A percentile compares a stretch with the other conserved stretches of the same genome.
Evolutionary conservation across 2,888 invertebrate species (phyloP).

Genomic region (Papilio demoleus): DNA sequence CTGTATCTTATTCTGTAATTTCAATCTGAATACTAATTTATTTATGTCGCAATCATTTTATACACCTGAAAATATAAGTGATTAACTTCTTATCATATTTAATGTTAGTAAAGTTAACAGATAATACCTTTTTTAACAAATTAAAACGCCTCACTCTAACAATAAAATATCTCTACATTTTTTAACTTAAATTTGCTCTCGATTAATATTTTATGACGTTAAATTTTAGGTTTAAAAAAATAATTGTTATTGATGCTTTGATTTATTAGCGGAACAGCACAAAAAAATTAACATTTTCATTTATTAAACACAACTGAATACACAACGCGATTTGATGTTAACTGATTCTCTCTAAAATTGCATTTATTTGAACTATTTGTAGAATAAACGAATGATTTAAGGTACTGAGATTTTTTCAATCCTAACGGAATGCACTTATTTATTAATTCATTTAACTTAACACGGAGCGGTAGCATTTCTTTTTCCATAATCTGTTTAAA

Average conservation of each 20-base stretch:
- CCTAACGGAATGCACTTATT: constrained; percentile 61
- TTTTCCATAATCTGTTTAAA: constrained; percentile 62
- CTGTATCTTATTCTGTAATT: neutral
- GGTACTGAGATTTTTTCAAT: constrained; percentile 42
- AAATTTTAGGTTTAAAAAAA: no score
- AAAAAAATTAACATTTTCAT: constrained; percentile 18
- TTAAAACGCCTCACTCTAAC: no score
- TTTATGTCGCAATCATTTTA: neutral
- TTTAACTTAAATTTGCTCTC: no score
- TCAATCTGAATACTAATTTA: neutral
- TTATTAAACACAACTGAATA: constrained; percentile 71
- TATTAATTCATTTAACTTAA: constrained; percentile 62
- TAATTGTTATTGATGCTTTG: neutral
- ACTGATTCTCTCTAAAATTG: constrained; percentile 40
- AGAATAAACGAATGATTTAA: constrained; percentile 10
- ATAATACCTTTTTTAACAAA: no score
- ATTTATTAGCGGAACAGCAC: neutral
- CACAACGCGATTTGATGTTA: constrained; percentile 69
- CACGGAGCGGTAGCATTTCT: constrained; percentile 67
- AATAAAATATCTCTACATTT: neutral
- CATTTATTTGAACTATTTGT: constrained; percentile 38
- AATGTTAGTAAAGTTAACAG: neutral
- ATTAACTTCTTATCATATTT: neutral
- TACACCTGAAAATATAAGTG: neutral
- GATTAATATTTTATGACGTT: no score